Conservation (phyloP, 2,113 vertebrate genomes). For the Phocoena phocoena region DNA sequence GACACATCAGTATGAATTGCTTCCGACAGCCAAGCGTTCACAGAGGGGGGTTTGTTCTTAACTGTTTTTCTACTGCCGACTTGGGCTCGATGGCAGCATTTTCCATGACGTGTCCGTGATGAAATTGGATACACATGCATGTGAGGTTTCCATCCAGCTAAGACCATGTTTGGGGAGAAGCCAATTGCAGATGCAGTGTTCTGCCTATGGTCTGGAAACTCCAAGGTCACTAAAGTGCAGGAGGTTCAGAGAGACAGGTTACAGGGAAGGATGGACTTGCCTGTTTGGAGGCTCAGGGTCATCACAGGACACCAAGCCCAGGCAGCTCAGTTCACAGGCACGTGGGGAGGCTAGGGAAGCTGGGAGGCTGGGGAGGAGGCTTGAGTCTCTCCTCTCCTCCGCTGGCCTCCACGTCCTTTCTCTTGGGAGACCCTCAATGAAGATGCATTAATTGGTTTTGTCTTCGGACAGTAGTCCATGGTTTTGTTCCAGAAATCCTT, state of each 20-base stretch:
- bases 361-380: neutral
- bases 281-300: neutral
- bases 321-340: neutral
- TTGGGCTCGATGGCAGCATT: neutral
- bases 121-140: neutral
- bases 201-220: conserved; percentile 1
- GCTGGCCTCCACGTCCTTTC: neutral
- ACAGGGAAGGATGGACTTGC: neutral
- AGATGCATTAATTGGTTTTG: neutral
- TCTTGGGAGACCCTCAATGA: neutral
- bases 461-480: neutral
- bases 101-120: conserved; percentile 26
- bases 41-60: neutral
- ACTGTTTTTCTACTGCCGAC: conserved; percentile 51
- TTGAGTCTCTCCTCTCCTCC: neutral
- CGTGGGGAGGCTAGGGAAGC: neutral
- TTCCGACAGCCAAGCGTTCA: neutral
- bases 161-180: conserved; percentile 56
- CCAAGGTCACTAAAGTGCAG: conserved; percentile 33
- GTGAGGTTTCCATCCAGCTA: conserved; percentile 46
- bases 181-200: conserved; percentile 45
- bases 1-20: neutral
- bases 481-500: neutral
- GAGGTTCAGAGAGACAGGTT: conserved; percentile 27
- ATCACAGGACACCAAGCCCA: neutral